A percentile compares a stretch with the other conserved stretches of the same genome.
These are phyloP conservation scores for Bombyx mori DNA, from an alignment of 1,140 invertebrate genomes.

Conservation along the genomic window ASM3026992v2 NC_085116.1:11331001-11331500, in stretches of 20 bases:
- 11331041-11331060: constrained; percentile 54
- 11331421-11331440: constrained; percentile 63
- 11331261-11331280: constrained; percentile 41
- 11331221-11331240: constrained; percentile 53
- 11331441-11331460: constrained; percentile 36
- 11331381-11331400: constrained; percentile 64
- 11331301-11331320: constrained; percentile 68
- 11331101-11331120: constrained; percentile 57
- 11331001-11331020: constrained; percentile 36
- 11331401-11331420: constrained; percentile 48
- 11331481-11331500: constrained; percentile 55
- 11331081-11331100: constrained; percentile 70
- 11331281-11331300: constrained; percentile 59
- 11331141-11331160: constrained; percentile 66
- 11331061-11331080: constrained; percentile 72
- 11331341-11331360: constrained; percentile 64
- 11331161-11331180: constrained; percentile 59
- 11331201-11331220: constrained; percentile 57
- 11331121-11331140: constrained; percentile 40
- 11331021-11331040: constrained; percentile 50
- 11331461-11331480: constrained; percentile 33
- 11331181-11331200: constrained; percentile 56
- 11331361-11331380: constrained; percentile 63
- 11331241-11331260: constrained; percentile 52
- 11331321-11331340: constrained; percentile 67